Conservation (phyloP, 2,113 vertebrate genomes). For the Hiodon alosoides region DNA sequence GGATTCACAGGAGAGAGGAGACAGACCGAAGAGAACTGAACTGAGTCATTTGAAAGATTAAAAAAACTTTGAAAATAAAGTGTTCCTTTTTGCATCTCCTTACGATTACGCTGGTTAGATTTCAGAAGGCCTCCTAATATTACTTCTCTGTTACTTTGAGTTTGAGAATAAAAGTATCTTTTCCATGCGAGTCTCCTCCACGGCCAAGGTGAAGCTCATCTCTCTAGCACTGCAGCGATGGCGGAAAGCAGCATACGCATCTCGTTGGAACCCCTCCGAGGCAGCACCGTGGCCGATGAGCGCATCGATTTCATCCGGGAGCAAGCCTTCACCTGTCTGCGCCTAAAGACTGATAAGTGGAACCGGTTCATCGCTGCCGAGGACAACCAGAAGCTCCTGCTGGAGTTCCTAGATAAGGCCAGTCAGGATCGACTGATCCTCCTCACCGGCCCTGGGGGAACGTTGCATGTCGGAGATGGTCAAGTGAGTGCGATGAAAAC, state of each 20-base stretch:
- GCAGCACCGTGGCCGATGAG: constrained; percentile 57
- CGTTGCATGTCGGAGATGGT: constrained; percentile 55
- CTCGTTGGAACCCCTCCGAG: constrained; percentile 44
- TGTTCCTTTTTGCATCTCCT: background rate
- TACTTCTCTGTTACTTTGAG: background rate
- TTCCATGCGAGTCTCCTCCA: background rate
- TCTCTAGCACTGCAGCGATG: constrained; percentile 18
- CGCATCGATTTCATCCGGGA: constrained; percentile 67
- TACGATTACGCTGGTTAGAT: background rate
- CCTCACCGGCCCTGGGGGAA: constrained; percentile 64
- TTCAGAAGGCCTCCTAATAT: background rate
- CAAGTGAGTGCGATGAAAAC: constrained; percentile 49
- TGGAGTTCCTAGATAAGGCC: constrained; percentile 66
- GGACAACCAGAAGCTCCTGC: constrained; percentile 66
- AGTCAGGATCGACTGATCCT: constrained; percentile 54
- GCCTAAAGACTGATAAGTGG: constrained; percentile 71
- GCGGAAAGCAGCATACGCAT: constrained; percentile 32
- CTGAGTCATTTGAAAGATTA: background rate
- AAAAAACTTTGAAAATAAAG: background rate
- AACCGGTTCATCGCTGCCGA: constrained; percentile 69
- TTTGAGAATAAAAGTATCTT: background rate
- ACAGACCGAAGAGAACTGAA: background rate
- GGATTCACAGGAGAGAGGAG: background rate
- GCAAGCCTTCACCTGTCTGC: constrained; percentile 62
- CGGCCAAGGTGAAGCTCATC: too few species aligned